Evolutionary conservation across 2,888 invertebrate species (phyloP).

Genomic region (Fissipunctia ypsillon): DNA sequence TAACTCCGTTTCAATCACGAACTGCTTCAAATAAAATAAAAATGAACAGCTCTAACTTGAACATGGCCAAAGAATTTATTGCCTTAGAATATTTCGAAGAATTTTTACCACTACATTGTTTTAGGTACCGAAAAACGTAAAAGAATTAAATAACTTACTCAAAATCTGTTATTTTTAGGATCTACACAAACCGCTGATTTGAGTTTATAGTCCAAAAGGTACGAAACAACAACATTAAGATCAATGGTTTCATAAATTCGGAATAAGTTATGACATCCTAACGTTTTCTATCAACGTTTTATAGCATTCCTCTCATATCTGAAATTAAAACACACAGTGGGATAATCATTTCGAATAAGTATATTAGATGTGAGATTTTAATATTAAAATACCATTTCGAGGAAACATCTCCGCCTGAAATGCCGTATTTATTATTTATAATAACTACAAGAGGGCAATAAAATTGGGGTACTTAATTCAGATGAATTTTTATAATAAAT

Average conservation of each 20-base stretch:
- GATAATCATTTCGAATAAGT: slow-evolving; percentile 42
- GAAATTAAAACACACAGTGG: slow-evolving; percentile 60
- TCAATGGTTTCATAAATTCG: slow-evolving; percentile 44
- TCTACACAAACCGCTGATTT: slow-evolving; percentile 31
- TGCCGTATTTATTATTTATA: slow-evolving; percentile 4
- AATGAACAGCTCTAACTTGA: slow-evolving; percentile 52
- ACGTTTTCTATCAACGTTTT: slow-evolving; percentile 59
- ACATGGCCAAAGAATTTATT: slow-evolving; percentile 62
- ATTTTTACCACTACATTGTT: slow-evolving; percentile 41
- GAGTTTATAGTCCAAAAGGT: slow-evolving; percentile 39
- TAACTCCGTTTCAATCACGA: slow-evolving; percentile 57
- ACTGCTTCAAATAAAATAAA: slow-evolving; percentile 46
- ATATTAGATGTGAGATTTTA: slow-evolving; percentile 48
- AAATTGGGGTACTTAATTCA: slow-evolving; percentile 21
- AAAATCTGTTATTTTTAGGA: slow-evolving; percentile 39
- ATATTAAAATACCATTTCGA: slow-evolving; percentile 34
- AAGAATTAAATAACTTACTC: slow-evolving; percentile 29
- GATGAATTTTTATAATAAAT: slow-evolving; percentile 16
- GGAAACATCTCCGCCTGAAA: slow-evolving; percentile 31
- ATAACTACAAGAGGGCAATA: slow-evolving; percentile 25
- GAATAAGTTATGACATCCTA: slow-evolving; percentile 44
- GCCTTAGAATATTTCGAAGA: slow-evolving; percentile 53
- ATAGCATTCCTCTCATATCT: slow-evolving; percentile 64
- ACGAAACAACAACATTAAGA: slow-evolving; percentile 56
- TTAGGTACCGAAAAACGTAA: slow-evolving; percentile 30